Percentiles rank a stretch among this genome's conserved stretches.
phyloP scores from a whole-genome alignment of 1,140 invertebrate species.

The Dufourea novaeangliae region DNA sequence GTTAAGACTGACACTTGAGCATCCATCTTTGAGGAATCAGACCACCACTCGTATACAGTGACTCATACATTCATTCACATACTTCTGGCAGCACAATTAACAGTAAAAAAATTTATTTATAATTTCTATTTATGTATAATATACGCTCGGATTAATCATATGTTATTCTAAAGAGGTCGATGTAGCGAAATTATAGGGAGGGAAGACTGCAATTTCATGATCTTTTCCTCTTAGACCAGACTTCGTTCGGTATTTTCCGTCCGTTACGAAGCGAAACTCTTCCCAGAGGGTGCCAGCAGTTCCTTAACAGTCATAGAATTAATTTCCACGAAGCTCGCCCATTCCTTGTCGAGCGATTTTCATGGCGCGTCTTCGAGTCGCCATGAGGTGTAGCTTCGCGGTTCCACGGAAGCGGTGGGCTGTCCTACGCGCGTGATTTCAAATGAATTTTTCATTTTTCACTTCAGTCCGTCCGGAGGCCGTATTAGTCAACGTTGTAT shows the following conservation, averaged over 20 bases:
- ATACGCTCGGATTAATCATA: no score
- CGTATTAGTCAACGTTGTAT: constrained; percentile 36
- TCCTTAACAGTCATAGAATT: not conserved
- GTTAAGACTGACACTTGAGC: not conserved
- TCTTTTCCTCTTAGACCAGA: not conserved
- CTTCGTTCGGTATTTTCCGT: not conserved
- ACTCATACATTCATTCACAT: no score
- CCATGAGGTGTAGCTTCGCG: not conserved
- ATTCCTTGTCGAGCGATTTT: not conserved
- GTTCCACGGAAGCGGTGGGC: constrained; percentile 14
- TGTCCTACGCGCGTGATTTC: constrained; percentile 3
- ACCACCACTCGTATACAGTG: no score
- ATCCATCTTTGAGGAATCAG: not conserved
- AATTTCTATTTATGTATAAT: no score
- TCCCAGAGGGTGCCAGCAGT: not conserved
- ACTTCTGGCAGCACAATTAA: no score
- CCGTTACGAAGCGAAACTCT: not conserved
- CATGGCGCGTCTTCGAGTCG: not conserved
- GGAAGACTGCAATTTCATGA: not conserved
- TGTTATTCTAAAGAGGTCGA: no score
- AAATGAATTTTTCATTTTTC: constrained; percentile 47
- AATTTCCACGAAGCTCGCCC: not conserved
- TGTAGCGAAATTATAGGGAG: not conserved
- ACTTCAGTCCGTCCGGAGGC: not conserved
- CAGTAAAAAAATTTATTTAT: no score